Base-by-base conservation (phyloP, 2,888 invertebrate species). In the Apamea epomidion region DNA sequence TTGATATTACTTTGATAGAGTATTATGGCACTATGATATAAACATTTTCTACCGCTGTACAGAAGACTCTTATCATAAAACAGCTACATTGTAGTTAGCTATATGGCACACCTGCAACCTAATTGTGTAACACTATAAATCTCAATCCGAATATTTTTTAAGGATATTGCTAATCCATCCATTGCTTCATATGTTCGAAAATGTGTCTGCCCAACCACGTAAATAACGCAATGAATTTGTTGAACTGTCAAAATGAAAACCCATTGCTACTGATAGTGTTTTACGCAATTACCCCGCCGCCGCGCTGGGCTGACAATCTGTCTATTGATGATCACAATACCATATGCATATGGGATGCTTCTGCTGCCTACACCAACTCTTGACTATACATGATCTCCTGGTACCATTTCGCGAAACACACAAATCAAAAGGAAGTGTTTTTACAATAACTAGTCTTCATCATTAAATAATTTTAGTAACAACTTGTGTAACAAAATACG, bases 401-500 rank as follows among this genome's bases (percentile, higher is more conserved):
- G 45, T 68, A 14, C 25, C n/a, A 2, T 42, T 54, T 29, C 16
- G 10, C 45, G 6, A 72, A 6, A 74, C n/a, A 7, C 12, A n/a
- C 48, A 37, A 51, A n/a, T 32, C 14, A 60, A n/a, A 45, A 14
- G 5, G 25, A 18, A 58, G 25, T 45, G 14, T 1, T 32, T 25
- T 58, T 29, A 54, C 45, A 76, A 45, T 29, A 21, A 60, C n/a
- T 48, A 76, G 21, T 29, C 37, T 51, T 78, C 37, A 51, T 65
- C 0, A 65, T 58, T 58, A 58, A 65, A 37, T 37, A 37, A 68
- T 45, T n/a, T 37, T 29, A 54, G 6, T 42, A 48, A 58, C 45
- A 16, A 58, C 14, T 48, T 60, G 74, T 74, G 45, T 48, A 60
- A 48, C 65, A 58, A 21, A 68, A 62, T 75, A 60, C 67, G 8